Conservation (phyloP, 2,797 vertebrate genomes). For the Numenius phaeopus region DNA sequence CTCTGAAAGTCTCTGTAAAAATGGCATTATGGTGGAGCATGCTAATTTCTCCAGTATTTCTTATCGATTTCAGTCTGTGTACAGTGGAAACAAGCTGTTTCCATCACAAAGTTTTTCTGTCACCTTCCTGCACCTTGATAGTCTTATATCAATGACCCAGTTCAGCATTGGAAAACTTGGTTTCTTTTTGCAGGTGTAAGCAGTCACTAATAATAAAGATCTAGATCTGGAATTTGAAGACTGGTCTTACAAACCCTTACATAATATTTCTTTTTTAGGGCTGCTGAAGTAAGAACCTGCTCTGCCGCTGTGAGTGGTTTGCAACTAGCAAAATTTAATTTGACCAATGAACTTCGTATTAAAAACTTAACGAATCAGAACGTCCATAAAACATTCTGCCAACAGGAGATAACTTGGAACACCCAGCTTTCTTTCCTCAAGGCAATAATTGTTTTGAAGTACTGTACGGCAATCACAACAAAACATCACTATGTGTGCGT, state of each 20-base stretch:
- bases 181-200: background rate
- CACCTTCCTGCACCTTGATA: background rate
- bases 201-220: background rate
- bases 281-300: background rate
- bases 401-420: background rate
- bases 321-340: background rate
- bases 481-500: rapidly evolving
- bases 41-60: background rate
- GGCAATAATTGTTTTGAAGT: background rate
- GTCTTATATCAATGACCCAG: background rate
- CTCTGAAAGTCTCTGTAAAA: background rate
- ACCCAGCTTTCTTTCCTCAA: background rate
- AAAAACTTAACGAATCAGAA: background rate
- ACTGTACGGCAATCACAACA: background rate
- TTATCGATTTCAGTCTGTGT: background rate
- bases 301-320: background rate
- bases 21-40: background rate
- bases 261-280: background rate
- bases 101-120: background rate
- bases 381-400: background rate
- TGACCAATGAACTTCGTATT: background rate
- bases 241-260: background rate
- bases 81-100: background rate
- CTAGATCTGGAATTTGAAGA: background rate
- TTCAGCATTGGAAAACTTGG: background rate